Evolutionary conservation across 2,113 vertebrate genomes (phyloP).

Genomic region (Cyanoramphus novaezelandiae): DNA sequence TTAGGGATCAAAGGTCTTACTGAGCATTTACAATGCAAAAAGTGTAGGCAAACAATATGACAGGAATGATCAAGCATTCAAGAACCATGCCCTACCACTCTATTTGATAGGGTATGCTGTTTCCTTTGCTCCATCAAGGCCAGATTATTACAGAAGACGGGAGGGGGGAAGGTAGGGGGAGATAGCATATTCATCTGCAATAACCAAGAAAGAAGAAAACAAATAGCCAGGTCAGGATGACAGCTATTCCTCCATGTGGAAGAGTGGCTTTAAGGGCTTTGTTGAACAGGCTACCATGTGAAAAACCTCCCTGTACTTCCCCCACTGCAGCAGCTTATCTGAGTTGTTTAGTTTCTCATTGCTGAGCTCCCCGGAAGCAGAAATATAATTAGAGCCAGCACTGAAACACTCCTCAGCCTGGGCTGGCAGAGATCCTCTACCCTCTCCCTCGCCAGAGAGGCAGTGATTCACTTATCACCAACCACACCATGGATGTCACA

Average conservation of each 20-base stretch:
- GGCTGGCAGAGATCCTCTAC: background rate
- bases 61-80: background rate
- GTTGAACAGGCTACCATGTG: background rate
- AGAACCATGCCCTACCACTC: background rate
- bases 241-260: background rate
- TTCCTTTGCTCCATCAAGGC: background rate
- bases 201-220: background rate
- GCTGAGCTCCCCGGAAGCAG: background rate
- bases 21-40: background rate
- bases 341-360: background rate
- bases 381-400: background rate
- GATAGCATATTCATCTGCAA: background rate
- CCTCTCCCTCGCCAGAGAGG: background rate
- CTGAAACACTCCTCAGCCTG: background rate
- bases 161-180: background rate
- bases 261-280: background rate
- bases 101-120: background rate
- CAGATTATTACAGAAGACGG: background rate
- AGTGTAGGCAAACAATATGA: background rate
- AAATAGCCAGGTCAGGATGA: background rate
- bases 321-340: background rate
- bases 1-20: conserved; percentile 18
- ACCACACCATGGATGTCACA: rapidly evolving
- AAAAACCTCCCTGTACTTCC: background rate
- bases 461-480: background rate